phyloP scores from a whole-genome alignment of 2,888 invertebrate genomes.

The Rhagonycha lutea region DNA sequence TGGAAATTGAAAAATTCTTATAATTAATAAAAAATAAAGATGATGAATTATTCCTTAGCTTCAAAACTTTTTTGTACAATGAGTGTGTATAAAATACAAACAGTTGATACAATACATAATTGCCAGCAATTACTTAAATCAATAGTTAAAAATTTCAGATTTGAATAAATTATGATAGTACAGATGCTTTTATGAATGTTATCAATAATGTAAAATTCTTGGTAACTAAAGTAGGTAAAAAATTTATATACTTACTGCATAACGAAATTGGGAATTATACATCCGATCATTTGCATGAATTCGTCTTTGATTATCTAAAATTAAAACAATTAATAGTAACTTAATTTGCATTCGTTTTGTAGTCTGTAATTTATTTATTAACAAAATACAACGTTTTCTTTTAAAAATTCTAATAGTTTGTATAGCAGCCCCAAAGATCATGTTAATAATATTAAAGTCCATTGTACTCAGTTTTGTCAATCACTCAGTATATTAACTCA shows the following conservation, averaged over 20 bases:
- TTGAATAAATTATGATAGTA: neutral
- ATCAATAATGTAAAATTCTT: neutral
- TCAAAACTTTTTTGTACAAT: neutral
- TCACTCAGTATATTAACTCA: neutral
- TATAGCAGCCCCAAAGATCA: too few relatives aligned
- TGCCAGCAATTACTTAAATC: slow-evolving; percentile 14
- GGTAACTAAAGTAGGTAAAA: neutral
- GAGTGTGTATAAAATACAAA: neutral
- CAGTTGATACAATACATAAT: neutral
- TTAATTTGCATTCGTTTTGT: neutral
- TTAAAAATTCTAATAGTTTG: neutral
- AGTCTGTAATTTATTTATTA: neutral
- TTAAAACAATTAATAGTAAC: slow-evolving; percentile 48
- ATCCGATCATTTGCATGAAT: slow-evolving; percentile 96
- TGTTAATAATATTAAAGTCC: too few relatives aligned
- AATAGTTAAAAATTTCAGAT: neutral
- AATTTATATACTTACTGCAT: slow-evolving; percentile 87
- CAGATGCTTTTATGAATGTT: neutral
- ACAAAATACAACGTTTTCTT: neutral
- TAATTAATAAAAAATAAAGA: neutral
- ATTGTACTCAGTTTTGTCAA: neutral
- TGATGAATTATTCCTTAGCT: neutral
- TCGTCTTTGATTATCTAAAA: slow-evolving; percentile 94
- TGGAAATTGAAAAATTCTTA: neutral
- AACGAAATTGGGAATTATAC: slow-evolving; percentile 96